Percentiles rank a stretch among this genome's conserved stretches.
Conservation (phyloP, 2,888 invertebrate species). For the Caenorhabditis wallacei region DNA sequence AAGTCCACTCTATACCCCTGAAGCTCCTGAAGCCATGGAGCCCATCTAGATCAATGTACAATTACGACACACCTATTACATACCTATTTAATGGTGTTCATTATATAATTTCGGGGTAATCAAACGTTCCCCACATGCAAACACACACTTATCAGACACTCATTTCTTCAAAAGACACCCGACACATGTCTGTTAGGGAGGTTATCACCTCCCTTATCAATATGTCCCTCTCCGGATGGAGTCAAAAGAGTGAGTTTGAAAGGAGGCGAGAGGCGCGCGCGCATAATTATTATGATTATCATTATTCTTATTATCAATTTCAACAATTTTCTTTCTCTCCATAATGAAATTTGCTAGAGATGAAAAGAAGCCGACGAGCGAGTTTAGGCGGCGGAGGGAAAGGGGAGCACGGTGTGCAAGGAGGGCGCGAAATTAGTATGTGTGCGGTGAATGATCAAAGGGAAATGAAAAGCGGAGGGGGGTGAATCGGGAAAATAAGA, state of each 20-base stretch:
- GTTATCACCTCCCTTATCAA: not conserved
- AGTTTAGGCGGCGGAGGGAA: not conserved
- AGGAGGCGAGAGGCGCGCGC: not conserved
- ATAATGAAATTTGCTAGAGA: conserved; percentile 17
- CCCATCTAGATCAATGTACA: no score
- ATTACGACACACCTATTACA: not conserved
- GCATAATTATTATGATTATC: conserved; percentile 32
- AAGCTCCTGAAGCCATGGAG: no score
- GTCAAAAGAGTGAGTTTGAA: not conserved
- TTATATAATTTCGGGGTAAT: not conserved
- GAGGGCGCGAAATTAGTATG: conserved; percentile 12
- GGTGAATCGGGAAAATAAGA: not conserved
- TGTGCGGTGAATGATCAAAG: conserved; percentile 22
- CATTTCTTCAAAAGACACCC: not conserved
- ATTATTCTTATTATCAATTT: conserved; percentile 20
- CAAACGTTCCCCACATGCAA: not conserved
- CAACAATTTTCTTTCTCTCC: not conserved
- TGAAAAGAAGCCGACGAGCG: not conserved
- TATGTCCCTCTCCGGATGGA: not conserved
- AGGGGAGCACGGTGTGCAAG: conserved; percentile 1
- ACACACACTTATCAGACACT: not conserved
- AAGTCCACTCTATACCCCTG: no score
- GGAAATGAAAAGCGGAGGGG: not conserved
- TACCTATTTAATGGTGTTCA: not conserved
- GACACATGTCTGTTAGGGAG: not conserved